Evolutionary conservation across 2,797 vertebrate species (phyloP).

Genomic region (Chelon auratus): DNA sequence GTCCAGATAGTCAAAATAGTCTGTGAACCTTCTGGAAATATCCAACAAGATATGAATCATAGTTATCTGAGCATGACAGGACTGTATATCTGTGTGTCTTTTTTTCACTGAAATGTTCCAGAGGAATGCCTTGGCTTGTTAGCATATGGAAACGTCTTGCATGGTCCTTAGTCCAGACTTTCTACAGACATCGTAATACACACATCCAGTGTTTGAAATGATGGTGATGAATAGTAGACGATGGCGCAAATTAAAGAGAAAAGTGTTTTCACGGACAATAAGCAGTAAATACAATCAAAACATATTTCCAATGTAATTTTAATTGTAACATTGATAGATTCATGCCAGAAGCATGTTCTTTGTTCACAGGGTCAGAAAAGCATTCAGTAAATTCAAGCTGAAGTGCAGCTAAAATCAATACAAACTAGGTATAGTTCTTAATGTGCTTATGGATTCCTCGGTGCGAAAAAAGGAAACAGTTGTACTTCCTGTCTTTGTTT

Average conservation of each 20-base stretch:
- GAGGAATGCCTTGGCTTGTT: constrained; percentile 42
- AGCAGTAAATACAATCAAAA: constrained; percentile 32
- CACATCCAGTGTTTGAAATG: constrained; percentile 6
- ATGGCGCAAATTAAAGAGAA: neutral
- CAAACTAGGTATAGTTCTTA: constrained; percentile 69
- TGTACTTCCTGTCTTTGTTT: constrained; percentile 67
- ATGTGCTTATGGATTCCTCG: constrained; percentile 60
- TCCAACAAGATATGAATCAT: neutral
- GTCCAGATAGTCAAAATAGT: neutral
- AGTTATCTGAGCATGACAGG: no score
- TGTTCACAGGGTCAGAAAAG: constrained; percentile 56
- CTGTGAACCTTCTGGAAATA: neutral
- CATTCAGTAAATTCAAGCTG: constrained; percentile 71
- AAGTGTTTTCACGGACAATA: neutral
- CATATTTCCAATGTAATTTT: constrained; percentile 20
- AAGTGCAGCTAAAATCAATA: constrained; percentile 75
- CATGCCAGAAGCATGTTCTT: constrained; percentile 11
- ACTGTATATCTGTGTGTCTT: neutral
- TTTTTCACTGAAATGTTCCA: neutral
- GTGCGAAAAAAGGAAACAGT: constrained; percentile 59
- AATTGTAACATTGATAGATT: constrained; percentile 46
- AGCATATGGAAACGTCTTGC: constrained; percentile 36
- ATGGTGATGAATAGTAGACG: constrained; percentile 7
- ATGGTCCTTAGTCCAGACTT: constrained; percentile 39
- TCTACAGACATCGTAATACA: constrained; percentile 16